Evolutionary conservation across 2,888 invertebrate genomes (phyloP).

Genomic region (Synanthedon myopaeformis): DNA sequence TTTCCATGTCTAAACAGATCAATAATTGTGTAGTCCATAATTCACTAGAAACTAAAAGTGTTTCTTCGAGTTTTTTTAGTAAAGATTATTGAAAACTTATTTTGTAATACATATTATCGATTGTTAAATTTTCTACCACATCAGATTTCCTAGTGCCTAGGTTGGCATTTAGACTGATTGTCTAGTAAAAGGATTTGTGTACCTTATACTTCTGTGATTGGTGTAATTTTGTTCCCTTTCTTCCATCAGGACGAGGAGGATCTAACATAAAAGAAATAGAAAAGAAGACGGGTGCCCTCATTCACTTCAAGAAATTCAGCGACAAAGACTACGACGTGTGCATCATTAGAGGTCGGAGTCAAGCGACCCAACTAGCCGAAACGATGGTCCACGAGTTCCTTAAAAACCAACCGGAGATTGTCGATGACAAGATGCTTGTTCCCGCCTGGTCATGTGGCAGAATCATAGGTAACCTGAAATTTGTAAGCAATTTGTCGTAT

Average conservation of each 20-base stretch:
- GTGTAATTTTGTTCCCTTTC: not conserved
- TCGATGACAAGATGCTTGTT: constrained; percentile 75
- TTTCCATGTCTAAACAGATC: no score
- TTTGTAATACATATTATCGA: no score
- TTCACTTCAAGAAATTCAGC: constrained; percentile 59
- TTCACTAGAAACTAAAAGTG: no score
- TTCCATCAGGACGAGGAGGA: constrained; percentile 74
- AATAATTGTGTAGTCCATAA: no score
- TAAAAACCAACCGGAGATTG: constrained; percentile 76
- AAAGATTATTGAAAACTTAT: no score
- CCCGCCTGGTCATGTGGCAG: constrained; percentile 76
- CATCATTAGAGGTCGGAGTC: constrained; percentile 76
- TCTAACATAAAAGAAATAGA: constrained; percentile 82
- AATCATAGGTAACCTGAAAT: constrained; percentile 72
- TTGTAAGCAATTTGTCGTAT: no score
- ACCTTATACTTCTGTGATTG: no score
- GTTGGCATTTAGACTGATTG: no score
- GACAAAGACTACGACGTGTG: constrained; percentile 75
- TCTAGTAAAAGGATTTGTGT: no score
- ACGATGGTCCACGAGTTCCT: constrained; percentile 74
- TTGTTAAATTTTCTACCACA: no score
- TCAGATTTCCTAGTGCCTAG: no score
- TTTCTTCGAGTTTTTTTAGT: no score
- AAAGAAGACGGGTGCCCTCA: constrained; percentile 75
- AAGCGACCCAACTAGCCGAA: constrained; percentile 79